Percentiles rank a stretch among this genome's conserved stretches.
These are phyloP conservation scores for Epinephelus lanceolatus DNA, from an alignment of 2,113 vertebrate genomes.

Conservation along the genomic window DNA sequence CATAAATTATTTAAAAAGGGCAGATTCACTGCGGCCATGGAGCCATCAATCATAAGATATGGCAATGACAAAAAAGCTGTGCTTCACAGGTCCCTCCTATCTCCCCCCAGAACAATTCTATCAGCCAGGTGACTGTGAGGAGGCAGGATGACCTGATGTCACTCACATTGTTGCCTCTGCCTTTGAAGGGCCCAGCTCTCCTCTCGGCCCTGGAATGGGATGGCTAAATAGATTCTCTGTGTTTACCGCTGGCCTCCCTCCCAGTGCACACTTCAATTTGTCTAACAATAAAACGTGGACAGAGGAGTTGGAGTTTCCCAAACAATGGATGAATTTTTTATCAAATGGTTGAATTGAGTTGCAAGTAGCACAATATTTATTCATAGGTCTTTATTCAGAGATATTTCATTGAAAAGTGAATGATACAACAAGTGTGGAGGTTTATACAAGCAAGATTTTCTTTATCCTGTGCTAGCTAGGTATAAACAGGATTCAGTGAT, in stretches of 20 bases:
- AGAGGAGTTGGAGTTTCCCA: constrained; percentile 89
- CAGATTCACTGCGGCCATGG: constrained; percentile 97
- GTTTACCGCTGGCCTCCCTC: constrained; percentile 90
- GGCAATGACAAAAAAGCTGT: constrained; percentile 95
- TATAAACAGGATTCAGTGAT: neutral
- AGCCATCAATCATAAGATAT: constrained; percentile 99
- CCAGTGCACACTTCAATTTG: constrained; percentile 94
- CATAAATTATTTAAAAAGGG: constrained; percentile 99
- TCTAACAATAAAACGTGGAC: constrained; percentile 94
- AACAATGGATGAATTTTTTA: constrained; percentile 96
- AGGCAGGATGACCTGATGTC: constrained; percentile 94
- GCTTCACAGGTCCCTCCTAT: constrained; percentile 93
- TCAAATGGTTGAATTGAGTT: constrained; percentile 91
- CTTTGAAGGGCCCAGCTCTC: constrained; percentile 93
- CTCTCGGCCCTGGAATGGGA: constrained; percentile 91
- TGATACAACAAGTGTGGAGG: constrained; percentile 44
- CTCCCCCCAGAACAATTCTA: constrained; percentile 96
- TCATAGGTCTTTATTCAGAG: constrained; percentile 84
- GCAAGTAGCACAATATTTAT: constrained; percentile 89
- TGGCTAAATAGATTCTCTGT: constrained; percentile 97
- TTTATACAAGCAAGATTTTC: constrained; percentile 11
- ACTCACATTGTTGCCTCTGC: constrained; percentile 95
- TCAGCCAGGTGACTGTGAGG: constrained; percentile 94
- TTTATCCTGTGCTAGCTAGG: neutral
- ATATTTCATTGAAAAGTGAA: constrained; percentile 64